Evolutionary conservation across 2,888 invertebrate species (phyloP), one percentile per base, ranked within the genome.

Genomic region (Mesorhabditis belari): DNA sequence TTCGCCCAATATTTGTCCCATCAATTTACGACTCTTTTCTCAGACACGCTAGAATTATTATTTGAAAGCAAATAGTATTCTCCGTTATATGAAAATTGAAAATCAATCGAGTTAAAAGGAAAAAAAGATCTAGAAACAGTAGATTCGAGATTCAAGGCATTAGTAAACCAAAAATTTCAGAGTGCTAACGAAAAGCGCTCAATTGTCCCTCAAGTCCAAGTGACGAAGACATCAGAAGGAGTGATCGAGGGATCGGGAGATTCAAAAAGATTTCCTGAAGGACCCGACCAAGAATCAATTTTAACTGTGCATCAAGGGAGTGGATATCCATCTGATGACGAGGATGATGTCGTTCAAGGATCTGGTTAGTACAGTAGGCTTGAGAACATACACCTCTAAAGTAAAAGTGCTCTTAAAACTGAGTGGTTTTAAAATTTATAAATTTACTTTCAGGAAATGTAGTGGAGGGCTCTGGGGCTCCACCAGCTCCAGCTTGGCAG

Each of bases 261-360:
- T 9, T n/a, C n/a, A n/a, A n/a, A n/a, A n/a, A n/a, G n/a, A n/a
- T n/a, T n/a, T n/a, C 44, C 44, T 9, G 44, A 9, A n/a, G 44
- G 44, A 9, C 44, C 44, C 44, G 44, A 35, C 44, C 44, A 35
- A n/a, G 44, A 35, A n/a, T 1, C 44, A 9, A n/a, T n/a, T n/a
- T n/a, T n/a, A n/a, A n/a, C n/a, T n/a, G 44, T 35, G 12, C 57
- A 59, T 27, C 61, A 66, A 53, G 69, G 70, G 28, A 60, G 64
- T 19, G 73, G 73, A 12, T 73, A 73, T 56, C 62, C 66, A 35
- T 63, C 65, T 5, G 73, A 73, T 57, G 73, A 73, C 50, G 73
- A 73, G 52, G 69, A 71, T 52, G 65, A 63, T n/a, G 68, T 62
- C 58, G 61, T 67, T 29, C 67, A 64, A 52, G 67, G 64, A 51